phyloP scores from a whole-genome alignment of 1,140 invertebrate genomes.

The Drosophila suzukii region DNA sequence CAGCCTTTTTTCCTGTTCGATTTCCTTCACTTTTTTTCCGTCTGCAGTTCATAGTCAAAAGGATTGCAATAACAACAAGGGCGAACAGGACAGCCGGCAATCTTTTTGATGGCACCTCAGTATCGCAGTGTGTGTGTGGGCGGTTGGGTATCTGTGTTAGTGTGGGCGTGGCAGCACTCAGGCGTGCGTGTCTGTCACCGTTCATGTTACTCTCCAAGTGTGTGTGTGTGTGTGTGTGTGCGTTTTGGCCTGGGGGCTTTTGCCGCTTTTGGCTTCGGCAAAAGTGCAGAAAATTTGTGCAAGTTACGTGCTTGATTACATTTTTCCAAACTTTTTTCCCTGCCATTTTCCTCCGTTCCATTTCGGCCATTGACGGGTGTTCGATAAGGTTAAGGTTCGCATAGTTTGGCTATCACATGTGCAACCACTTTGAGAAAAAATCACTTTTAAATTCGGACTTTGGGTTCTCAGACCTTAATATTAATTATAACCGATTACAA shows the following conservation, averaged over 20 bases:
- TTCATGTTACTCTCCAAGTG: constrained; percentile 14
- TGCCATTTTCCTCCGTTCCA: constrained; percentile 26
- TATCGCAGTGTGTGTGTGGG: constrained; percentile 16
- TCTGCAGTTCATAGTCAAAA: constrained; percentile 65
- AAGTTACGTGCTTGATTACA: constrained; percentile 83
- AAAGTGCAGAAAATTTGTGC: constrained; percentile 83
- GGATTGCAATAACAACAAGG: constrained; percentile 62
- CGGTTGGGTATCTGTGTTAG: constrained; percentile 5
- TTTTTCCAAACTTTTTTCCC: constrained; percentile 70
- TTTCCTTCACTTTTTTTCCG: constrained; percentile 6
- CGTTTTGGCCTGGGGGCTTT: constrained; percentile 63
- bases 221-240: constrained; percentile 40
- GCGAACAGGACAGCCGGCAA: constrained; percentile 56
- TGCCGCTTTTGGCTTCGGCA: constrained; percentile 66
- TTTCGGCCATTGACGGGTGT: constrained; percentile 57
- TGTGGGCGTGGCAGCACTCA: constrained; percentile 41
- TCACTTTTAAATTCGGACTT: background rate
- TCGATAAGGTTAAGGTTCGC: constrained; percentile 63
- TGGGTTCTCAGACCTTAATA: too few species aligned
- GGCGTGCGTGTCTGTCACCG: constrained; percentile 63
- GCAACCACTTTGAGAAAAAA: background rate
- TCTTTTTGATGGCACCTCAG: constrained; percentile 71
- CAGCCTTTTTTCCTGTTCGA: constrained; percentile 48
- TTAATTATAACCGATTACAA: too few species aligned
- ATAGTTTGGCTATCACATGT: constrained; percentile 21